Conservation (phyloP, 2,113 vertebrate genomes). For the Brienomyrus brachyistius region DNA sequence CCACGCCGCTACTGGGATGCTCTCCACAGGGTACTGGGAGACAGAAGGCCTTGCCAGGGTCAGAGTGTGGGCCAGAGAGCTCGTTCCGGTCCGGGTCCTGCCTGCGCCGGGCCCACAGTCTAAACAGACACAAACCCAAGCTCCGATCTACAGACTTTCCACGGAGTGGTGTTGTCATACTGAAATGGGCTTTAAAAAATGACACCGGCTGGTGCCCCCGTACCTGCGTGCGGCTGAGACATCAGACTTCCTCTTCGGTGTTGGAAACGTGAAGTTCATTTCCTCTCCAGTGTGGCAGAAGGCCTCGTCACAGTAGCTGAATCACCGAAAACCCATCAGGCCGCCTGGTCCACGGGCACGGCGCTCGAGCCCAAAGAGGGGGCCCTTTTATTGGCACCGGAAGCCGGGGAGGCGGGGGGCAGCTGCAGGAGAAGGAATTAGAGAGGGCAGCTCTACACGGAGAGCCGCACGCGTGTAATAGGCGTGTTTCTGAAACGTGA, state of each 20-base stretch:
- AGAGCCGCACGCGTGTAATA: background rate
- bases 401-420: background rate
- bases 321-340: background rate
- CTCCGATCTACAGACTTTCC: background rate
- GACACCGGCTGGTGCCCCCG: background rate
- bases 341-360: background rate
- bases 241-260: background rate
- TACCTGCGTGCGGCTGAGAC: background rate
- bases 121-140: background rate
- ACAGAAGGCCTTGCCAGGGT: background rate
- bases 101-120: background rate
- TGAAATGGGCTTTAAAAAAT: background rate
- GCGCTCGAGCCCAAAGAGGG: background rate
- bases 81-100: background rate
- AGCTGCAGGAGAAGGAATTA: background rate
- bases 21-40: background rate
- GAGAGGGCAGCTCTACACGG: background rate
- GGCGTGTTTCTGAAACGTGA: background rate
- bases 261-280: background rate
- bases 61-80: background rate
- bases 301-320: background rate
- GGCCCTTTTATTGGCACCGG: background rate
- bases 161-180: background rate
- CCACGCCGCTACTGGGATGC: background rate
- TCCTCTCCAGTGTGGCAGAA: background rate